These are phyloP conservation scores for Caenorhabditis latens DNA, from an alignment of 1,140 invertebrate genomes.

Conservation along the genomic window DNA sequence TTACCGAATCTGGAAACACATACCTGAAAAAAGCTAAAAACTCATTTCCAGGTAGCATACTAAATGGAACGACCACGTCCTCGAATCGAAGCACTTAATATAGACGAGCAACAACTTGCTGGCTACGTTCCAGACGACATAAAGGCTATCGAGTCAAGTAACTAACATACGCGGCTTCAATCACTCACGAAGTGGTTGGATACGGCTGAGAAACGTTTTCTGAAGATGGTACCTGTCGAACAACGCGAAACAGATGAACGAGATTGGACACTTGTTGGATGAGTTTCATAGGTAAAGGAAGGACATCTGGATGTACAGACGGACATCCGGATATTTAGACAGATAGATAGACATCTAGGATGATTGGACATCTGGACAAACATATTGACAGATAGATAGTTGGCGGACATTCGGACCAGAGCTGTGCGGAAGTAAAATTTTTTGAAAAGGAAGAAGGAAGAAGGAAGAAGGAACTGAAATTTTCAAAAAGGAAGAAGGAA, in stretches of 20 bases:
- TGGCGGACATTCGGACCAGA: too few relatives aligned
- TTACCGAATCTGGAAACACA: too few relatives aligned
- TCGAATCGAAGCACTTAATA: constrained; percentile 49
- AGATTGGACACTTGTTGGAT: constrained; percentile 45
- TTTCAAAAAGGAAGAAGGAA: too few relatives aligned
- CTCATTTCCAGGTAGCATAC: background rate
- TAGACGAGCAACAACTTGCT: constrained; percentile 27
- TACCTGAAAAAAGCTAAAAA: too few relatives aligned
- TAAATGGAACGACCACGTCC: constrained; percentile 53
- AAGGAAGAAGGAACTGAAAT: too few relatives aligned
- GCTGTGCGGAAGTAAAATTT: too few relatives aligned
- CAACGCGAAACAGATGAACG: constrained; percentile 81
- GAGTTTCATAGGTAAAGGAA: constrained; percentile 38
- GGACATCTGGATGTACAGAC: too few relatives aligned
- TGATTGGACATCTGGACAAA: too few relatives aligned
- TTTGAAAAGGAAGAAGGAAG: too few relatives aligned
- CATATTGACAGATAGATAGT: too few relatives aligned
- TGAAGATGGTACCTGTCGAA: constrained; percentile 40
- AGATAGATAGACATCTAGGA: too few relatives aligned
- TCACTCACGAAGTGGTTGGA: constrained; percentile 53
- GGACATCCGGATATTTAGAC: too few relatives aligned
- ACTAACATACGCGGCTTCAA: constrained; percentile 83
- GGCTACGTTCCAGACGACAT: constrained; percentile 78
- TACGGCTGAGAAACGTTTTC: constrained; percentile 24
- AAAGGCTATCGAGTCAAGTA: constrained; percentile 89